Conservation (phyloP, 1,140 invertebrate species). For the Drosophila suzukii region DNA sequence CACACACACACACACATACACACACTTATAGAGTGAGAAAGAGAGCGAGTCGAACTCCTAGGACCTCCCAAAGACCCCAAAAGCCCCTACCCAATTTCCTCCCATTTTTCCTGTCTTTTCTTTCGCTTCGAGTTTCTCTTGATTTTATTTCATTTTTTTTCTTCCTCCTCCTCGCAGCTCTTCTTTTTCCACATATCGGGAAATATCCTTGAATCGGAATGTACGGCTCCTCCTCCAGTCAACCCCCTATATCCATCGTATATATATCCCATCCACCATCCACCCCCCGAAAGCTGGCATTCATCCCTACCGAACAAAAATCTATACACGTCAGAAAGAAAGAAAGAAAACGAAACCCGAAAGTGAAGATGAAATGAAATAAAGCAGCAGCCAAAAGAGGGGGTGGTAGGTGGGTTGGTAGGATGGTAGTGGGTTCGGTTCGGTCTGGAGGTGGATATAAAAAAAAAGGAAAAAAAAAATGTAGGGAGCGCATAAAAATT, state of each 20-base stretch:
- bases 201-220: slow-evolving; percentile 83
- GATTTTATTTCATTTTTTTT: slow-evolving; percentile 38
- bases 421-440: background rate
- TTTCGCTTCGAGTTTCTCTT: slow-evolving; percentile 53
- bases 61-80: slow-evolving; percentile 17
- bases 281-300: slow-evolving; percentile 16
- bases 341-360: slow-evolving; percentile 77
- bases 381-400: slow-evolving; percentile 60
- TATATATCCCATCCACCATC: too few relatives aligned
- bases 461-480: slow-evolving; percentile 29
- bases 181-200: slow-evolving; percentile 76
- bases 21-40: slow-evolving; percentile 21
- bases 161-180: slow-evolving; percentile 10
- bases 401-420: background rate
- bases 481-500: slow-evolving; percentile 82
- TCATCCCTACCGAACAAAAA: slow-evolving; percentile 54
- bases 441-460: slow-evolving; percentile 3
- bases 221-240: slow-evolving; percentile 58
- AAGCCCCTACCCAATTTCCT: slow-evolving; percentile 15
- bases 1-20: slow-evolving; percentile 1
- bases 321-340: slow-evolving; percentile 73
- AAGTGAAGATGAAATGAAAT: slow-evolving; percentile 83
- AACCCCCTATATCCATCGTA: background rate
- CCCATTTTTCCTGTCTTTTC: slow-evolving; percentile 65
- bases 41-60: slow-evolving; percentile 54